Conservation (phyloP, 2,888 invertebrate genomes). For the Acanthosoma haemorrhoidale region DNA sequence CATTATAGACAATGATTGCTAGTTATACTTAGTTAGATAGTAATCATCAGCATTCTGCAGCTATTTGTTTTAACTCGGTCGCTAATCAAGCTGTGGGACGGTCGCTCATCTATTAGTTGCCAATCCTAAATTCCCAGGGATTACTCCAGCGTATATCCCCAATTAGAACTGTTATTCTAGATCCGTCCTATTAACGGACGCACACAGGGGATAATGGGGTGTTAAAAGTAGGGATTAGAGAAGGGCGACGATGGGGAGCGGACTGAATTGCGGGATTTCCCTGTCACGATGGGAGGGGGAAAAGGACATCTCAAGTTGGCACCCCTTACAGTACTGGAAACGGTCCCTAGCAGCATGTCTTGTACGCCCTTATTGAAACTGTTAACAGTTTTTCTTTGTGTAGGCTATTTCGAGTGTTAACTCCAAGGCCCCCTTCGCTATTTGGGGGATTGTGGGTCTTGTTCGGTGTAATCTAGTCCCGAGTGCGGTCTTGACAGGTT, state of each 20-base stretch:
- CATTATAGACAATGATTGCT: too few relatives aligned
- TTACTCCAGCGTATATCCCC: neutral
- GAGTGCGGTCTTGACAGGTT: neutral
- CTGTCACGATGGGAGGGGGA: neutral
- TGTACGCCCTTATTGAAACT: neutral
- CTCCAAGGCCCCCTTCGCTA: too few relatives aligned
- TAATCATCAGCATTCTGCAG: too few relatives aligned
- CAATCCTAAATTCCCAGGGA: neutral
- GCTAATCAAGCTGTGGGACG: neutral
- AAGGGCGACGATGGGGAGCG: too few relatives aligned
- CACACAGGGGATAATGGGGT: neutral
- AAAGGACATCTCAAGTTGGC: neutral
- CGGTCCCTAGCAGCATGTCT: neutral
- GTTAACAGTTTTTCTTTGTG: conserved; percentile 10
- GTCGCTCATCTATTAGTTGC: neutral
- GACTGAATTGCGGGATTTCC: too few relatives aligned
- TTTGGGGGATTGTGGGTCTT: too few relatives aligned
- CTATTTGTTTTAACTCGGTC: neutral
- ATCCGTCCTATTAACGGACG: conserved; percentile 2
- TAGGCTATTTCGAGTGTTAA: too few relatives aligned
- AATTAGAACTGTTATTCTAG: neutral
- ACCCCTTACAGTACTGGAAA: neutral
- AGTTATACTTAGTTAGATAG: too few relatives aligned
- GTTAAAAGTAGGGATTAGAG: conserved; percentile 14
- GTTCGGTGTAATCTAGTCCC: neutral